phyloP scores from a whole-genome alignment of 2,113 vertebrate species.

The Alethe castanea region DNA sequence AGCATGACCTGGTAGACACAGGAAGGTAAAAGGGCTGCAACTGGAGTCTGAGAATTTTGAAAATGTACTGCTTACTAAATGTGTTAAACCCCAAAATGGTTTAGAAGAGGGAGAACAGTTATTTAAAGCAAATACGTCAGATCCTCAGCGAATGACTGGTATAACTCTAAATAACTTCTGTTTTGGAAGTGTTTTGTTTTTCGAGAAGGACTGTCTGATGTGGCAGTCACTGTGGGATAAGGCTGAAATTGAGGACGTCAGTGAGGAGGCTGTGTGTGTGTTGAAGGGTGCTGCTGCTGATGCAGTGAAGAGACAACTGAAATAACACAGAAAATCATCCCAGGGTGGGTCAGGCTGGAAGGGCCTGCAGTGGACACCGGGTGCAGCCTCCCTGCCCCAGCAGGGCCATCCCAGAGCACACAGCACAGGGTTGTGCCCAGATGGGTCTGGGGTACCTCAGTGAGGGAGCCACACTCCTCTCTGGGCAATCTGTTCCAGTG shows the following conservation, averaged over 20 bases:
- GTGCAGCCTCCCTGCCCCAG: neutral
- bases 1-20: neutral
- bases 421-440: neutral
- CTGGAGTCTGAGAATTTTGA: neutral
- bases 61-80: neutral
- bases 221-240: neutral
- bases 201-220: neutral
- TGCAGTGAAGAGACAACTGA: neutral
- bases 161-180: neutral
- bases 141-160: neutral
- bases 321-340: neutral
- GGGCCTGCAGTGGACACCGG: neutral
- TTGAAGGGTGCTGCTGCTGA: neutral
- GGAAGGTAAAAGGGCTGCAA: neutral
- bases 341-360: neutral
- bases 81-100: neutral
- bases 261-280: fast-evolving
- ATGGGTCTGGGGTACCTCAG: neutral
- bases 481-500: neutral
- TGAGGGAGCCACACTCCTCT: too few relatives aligned
- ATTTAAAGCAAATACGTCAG: neutral
- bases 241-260: neutral
- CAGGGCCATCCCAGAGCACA: neutral
- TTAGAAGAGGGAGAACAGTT: neutral
- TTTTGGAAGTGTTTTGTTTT: neutral